Evolutionary conservation across 2,113 vertebrate species (phyloP).

Genomic region (Martes martes): DNA sequence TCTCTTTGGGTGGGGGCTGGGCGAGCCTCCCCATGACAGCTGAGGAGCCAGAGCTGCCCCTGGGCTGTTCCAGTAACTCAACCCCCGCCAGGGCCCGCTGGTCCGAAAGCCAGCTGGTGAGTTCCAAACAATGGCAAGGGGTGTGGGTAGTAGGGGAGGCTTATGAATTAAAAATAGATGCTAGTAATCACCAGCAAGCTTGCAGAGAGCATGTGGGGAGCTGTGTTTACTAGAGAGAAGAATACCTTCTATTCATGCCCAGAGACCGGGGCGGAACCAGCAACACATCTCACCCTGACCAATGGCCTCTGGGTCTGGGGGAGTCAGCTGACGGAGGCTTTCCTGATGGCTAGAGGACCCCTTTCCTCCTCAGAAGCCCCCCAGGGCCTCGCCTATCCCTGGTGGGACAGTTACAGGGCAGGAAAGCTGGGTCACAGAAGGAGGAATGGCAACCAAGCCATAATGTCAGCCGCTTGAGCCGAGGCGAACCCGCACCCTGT

Average conservation of each 20-base stretch:
- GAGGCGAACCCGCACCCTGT: not conserved
- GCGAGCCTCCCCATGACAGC: not conserved
- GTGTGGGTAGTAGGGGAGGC: slow-evolving; percentile 55
- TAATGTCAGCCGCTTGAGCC: not conserved
- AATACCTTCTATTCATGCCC: slow-evolving; percentile 70
- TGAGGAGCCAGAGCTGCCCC: slow-evolving; percentile 16
- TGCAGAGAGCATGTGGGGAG: slow-evolving; percentile 55
- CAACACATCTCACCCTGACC: not conserved
- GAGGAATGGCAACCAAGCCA: not conserved
- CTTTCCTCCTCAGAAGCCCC: not conserved
- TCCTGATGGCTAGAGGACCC: not conserved
- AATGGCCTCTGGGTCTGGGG: not conserved
- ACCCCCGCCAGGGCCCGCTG: not conserved
- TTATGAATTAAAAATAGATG: slow-evolving; percentile 80
- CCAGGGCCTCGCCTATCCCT: not conserved
- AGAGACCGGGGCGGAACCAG: slow-evolving; percentile 7
- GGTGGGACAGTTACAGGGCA: not conserved
- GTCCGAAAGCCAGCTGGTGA: slow-evolving; percentile 66
- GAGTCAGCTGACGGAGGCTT: not conserved
- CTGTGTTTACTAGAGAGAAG: slow-evolving; percentile 71
- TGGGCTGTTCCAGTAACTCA: slow-evolving; percentile 28
- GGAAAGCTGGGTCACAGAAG: not conserved
- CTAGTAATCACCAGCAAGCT: slow-evolving; percentile 61
- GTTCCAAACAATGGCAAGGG: slow-evolving; percentile 59
- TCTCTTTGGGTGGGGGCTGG: not conserved